These are phyloP conservation scores for Carassius auratus DNA, from an alignment of 2,113 vertebrate species.

Conservation along the genomic window DNA sequence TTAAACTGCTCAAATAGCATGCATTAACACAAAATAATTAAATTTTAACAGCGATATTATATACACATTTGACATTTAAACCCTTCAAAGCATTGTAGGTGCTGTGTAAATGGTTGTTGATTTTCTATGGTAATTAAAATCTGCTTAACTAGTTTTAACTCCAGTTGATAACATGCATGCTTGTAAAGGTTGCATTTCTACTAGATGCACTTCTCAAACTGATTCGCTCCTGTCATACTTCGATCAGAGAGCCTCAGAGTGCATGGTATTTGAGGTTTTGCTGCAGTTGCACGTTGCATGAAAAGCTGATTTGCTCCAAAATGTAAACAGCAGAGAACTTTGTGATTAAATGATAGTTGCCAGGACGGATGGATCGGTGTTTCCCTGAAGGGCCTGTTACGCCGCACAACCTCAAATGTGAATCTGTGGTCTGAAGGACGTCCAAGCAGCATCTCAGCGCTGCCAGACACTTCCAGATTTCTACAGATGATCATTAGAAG, in stretches of 20 bases:
- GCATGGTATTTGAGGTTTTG: background rate
- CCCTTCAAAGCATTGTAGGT: background rate
- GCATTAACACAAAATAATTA: background rate
- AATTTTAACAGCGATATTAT: background rate
- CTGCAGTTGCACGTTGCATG: background rate
- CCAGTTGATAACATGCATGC: background rate
- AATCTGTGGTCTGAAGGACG: conserved; percentile 22
- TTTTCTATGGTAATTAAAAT: background rate
- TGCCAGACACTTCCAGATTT: conserved; percentile 3
- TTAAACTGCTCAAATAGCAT: background rate
- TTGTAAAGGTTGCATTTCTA: background rate
- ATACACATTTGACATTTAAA: background rate
- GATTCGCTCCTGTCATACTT: background rate
- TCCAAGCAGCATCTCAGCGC: conserved; percentile 1
- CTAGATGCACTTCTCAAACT: background rate
- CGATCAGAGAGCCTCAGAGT: background rate
- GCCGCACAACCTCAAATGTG: background rate
- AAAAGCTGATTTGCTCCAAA: background rate
- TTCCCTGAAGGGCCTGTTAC: background rate
- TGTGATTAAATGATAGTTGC: conserved; percentile 17
- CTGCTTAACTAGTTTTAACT: background rate
- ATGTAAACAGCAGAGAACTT: background rate
- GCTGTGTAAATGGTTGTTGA: background rate
- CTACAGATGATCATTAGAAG: conserved; percentile 8
- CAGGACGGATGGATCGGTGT: conserved; percentile 1